Base-by-base conservation (phyloP, 2,797 vertebrate genomes). In the Pantherophis vulpinus region DNA sequence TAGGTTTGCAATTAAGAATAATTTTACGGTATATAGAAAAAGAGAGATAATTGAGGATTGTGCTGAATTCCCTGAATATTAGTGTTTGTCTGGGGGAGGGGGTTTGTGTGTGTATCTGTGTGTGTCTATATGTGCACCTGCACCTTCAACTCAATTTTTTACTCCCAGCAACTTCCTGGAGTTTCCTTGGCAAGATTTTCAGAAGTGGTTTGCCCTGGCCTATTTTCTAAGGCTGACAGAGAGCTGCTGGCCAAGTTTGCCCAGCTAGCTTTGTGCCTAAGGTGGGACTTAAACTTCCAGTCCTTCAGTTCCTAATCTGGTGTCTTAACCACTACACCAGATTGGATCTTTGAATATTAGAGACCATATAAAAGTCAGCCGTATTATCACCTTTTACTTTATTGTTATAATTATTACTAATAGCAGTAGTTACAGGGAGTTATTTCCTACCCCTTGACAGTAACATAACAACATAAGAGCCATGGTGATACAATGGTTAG, bases 1-100 rank as follows among this genome's bases (percentile, higher is more conserved):
- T 74, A 51, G 70, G 63, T 88, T 93, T 88, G 86, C 29, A 88
- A 79, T 88, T 63, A n/a, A 12, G 18, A 37, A 42, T 93, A 42
- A 91, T 89, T 86, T 42, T 86, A 51, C 1, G 7, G 47, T 51
- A 55, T 55, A 3, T 20, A 91, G 63, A 74, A 88, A 88, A 60
- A 20, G 29, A 79, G 59, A 56, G 42, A 23, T 18, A 63, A 79
- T 32, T 74, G 20, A 91, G 87, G 32, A 29, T 42, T 25, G 2
- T 55, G 47, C 5, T n/a, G 47, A n/a, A 91, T 74, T 25, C 25
- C 37, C 18, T 42, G 32, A 79, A 23, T 79, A 79, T 79, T 42
- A 23, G 20, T 23, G 1, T 79, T 0, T 79, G 8, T 23, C 3
- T 10, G 11, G 11, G 61, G 11, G 60, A 23, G 3, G 60, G 0